phyloP scores from a whole-genome alignment of 2,113 vertebrate genomes.

The Gasterosteus aculeatus region DNA sequence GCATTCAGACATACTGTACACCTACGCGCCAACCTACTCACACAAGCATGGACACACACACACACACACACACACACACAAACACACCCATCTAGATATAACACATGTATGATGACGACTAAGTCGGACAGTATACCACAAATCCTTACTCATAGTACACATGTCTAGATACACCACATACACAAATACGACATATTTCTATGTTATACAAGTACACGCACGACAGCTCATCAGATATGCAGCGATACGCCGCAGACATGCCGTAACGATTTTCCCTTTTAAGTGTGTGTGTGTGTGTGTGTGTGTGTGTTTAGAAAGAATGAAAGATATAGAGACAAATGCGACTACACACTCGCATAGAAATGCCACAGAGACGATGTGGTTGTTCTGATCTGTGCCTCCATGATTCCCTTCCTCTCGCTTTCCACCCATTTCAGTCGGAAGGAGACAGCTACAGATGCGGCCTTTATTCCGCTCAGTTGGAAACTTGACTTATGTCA shows the following conservation, averaged over 20 bases:
- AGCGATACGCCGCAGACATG: neutral
- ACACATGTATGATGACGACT: neutral
- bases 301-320: neutral
- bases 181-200: neutral
- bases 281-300: neutral
- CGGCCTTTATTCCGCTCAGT: neutral
- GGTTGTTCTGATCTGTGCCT: neutral
- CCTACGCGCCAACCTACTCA: neutral
- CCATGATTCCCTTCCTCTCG: neutral
- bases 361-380: neutral
- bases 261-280: too few relatives aligned
- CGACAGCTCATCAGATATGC: slow-evolving; percentile 1
- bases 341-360: neutral
- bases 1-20: slow-evolving; percentile 3
- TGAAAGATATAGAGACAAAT: neutral
- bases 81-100: neutral
- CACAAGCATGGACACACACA: neutral
- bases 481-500: slow-evolving; percentile 10
- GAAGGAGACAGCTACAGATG: neutral
- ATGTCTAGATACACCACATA: neutral
- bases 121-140: neutral
- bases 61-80: neutral
- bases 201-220: neutral
- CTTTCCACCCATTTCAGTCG: neutral
- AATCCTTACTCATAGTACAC: neutral